Conservation (phyloP, 2,113 vertebrate genomes). For the Corapipo altera region DNA sequence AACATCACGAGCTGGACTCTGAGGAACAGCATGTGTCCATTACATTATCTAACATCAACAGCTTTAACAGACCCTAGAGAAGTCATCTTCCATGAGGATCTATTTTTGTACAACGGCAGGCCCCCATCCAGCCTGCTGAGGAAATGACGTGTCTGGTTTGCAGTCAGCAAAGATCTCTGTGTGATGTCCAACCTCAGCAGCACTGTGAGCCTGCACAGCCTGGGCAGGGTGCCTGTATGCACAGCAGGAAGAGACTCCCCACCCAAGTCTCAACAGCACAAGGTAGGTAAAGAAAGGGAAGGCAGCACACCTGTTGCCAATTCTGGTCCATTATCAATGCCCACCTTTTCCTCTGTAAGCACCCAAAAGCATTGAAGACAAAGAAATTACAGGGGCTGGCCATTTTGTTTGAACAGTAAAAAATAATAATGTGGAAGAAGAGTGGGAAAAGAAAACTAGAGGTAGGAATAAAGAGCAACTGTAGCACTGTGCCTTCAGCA, state of each 20-base stretch:
- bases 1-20: background rate
- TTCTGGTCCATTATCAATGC: background rate
- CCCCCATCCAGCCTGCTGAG: background rate
- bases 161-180: background rate
- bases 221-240: background rate
- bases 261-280: background rate
- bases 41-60: background rate
- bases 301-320: background rate
- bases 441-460: background rate
- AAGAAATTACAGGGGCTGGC: background rate
- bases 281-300: background rate
- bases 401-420: background rate
- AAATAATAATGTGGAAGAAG: background rate
- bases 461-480: background rate
- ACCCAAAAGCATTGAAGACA: background rate
- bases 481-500: background rate
- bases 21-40: background rate
- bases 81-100: background rate
- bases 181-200: background rate
- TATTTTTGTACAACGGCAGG: background rate
- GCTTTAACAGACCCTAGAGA: background rate
- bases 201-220: accelerated
- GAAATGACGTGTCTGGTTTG: background rate
- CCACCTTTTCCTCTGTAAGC: background rate
- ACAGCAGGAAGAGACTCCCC: background rate